Evolutionary conservation across 2,113 vertebrate genomes (phyloP), one percentile per base, ranked within the genome.

Genomic region (Sciurus niger): DNA sequence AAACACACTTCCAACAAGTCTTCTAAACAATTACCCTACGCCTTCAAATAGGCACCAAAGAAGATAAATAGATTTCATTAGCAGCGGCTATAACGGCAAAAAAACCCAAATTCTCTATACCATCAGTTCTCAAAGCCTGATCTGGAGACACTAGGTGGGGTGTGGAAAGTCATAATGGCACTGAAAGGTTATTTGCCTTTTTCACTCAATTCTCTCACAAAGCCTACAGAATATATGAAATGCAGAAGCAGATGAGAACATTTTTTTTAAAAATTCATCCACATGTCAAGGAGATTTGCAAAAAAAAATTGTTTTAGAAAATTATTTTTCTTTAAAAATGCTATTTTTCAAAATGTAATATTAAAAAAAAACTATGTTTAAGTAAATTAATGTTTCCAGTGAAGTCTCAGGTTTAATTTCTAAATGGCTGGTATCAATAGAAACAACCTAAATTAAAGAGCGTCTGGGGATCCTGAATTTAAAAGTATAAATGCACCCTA

Each of bases 351-450:
- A 84, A 65, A 60, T 46, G 28, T n/a, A 60, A 60, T 22, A 65
- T n/a, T 40, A 40, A 55, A 51, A 53, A 63, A 43, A 37, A 87
- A 65, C 43, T 58, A 63, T 58, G 65, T 84, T 86, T 51, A 34
- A 53, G 30, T 65, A 8, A 91, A 48, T 55, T 83, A 40, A 43
- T 55, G 34, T 40, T 55, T 40, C 13, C 28, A 67, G 30, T 7
- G 8, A 95, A 89, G 37, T 46, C 67, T 92, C 74, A 76, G 28
- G 80, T 89, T 82, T 79, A 87, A 84, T 73, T 95, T 95, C 73
- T 73, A 84, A 46, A 40, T 48, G 37, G 48, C 53, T 76, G 89
- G 43, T 67, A 94, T 16, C 11, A 34, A 79, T 46, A 90, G 32
- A 53, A 65, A 89, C 34, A 93, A 95, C 7, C 8, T 34, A 80